Percentiles rank a stretch among this genome's conserved stretches.
Conservation (phyloP, 2,797 vertebrate genomes). For the Coregonus ussuriensis region DNA sequence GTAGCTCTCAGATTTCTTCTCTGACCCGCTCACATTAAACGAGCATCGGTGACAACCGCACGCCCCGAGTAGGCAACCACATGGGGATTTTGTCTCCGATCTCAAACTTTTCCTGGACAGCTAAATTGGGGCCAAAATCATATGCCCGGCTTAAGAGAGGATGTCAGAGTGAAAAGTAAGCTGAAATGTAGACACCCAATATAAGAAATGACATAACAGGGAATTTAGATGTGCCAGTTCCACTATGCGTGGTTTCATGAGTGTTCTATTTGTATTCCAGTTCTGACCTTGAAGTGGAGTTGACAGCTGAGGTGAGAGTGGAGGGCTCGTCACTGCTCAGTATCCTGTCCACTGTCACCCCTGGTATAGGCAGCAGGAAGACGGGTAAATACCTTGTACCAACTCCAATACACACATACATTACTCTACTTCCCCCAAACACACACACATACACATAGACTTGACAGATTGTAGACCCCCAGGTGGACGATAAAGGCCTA, state of each 20-base stretch:
- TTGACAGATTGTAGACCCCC: not conserved
- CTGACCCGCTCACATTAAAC: no score
- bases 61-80: no score
- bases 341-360: slow-evolving; percentile 40
- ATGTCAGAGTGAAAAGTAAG: not conserved
- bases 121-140: no score
- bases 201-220: not conserved
- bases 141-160: not conserved
- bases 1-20: no score
- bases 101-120: no score
- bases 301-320: slow-evolving; percentile 48
- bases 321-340: slow-evolving; percentile 32
- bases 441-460: not conserved
- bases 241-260: not conserved
- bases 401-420: not conserved
- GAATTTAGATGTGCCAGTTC: not conserved
- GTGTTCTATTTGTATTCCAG: slow-evolving; percentile 21
- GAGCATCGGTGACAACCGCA: no score
- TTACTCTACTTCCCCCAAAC: not conserved
- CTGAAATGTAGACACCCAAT: not conserved
- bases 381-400: slow-evolving; percentile 28
- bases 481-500: not conserved
- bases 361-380: slow-evolving; percentile 38
- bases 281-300: slow-evolving; percentile 48
- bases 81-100: no score